A percentile compares a stretch with the other conserved stretches of the same genome.
Conservation (phyloP, 2,113 vertebrate species). For the Seriola aureovittata region DNA sequence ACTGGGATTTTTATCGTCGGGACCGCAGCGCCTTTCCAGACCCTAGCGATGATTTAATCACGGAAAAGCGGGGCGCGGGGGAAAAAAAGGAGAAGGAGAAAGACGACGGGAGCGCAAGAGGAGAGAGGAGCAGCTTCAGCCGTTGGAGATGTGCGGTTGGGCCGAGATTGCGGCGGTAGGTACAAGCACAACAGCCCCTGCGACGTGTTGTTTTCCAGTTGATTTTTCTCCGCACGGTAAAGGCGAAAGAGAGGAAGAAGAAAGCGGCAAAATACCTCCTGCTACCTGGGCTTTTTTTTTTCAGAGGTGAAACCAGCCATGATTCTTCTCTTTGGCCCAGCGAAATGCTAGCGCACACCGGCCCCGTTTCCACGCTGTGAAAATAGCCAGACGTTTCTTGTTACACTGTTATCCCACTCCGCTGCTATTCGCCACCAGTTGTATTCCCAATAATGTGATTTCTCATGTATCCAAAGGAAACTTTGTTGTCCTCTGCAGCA, state of each 20-base stretch:
- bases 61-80: conserved; percentile 29
- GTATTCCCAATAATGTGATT: conserved; percentile 27
- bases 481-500: conserved; percentile 51
- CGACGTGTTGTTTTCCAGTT: conserved; percentile 69
- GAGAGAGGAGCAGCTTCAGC: conserved; percentile 52
- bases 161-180: conserved; percentile 84
- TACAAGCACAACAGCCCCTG: conserved; percentile 48
- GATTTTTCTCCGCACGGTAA: conserved; percentile 43
- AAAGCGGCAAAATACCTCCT: background rate
- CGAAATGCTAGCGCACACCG: conserved; percentile 58
- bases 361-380: conserved; percentile 66
- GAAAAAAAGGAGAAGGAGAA: conserved; percentile 35
- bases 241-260: background rate
- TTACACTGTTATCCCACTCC: conserved; percentile 43
- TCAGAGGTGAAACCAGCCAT: conserved; percentile 35
- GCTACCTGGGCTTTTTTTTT: conserved; percentile 30
- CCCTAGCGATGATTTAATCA: conserved; percentile 69
- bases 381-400: conserved; percentile 67
- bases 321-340: conserved; percentile 44
- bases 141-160: conserved; percentile 80
- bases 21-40: conserved; percentile 45
- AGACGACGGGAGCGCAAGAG: conserved; percentile 39
- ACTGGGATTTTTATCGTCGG: conserved; percentile 65
- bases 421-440: conserved; percentile 29
- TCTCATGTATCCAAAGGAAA: conserved; percentile 29